A percentile compares a stretch with the other conserved stretches of the same genome.
Evolutionary conservation across 2,113 vertebrate species (phyloP).

Genomic region (Tachuris rubrigastra): DNA sequence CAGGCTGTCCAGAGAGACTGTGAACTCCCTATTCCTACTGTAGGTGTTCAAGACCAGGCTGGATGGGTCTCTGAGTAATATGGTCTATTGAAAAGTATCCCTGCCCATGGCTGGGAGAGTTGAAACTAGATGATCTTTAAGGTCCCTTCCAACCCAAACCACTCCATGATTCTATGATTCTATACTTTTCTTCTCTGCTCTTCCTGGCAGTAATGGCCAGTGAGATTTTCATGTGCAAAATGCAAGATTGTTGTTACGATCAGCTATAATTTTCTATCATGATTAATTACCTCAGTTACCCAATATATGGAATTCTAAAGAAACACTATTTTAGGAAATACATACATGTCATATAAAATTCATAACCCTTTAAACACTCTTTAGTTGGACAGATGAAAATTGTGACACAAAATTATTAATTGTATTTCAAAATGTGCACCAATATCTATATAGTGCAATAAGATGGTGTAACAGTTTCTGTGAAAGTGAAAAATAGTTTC

Average conservation of each 20-base stretch:
- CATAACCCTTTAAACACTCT: background rate
- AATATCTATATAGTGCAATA: background rate
- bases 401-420: background rate
- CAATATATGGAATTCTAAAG: background rate
- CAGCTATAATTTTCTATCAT: background rate
- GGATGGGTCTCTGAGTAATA: background rate
- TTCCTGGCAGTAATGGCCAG: background rate
- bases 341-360: background rate
- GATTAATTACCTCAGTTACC: background rate
- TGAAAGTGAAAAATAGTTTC: slow-evolving; percentile 2
- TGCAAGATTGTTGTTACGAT: background rate
- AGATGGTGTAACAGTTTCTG: background rate
- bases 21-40: background rate
- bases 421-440: background rate
- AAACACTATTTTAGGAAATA: background rate
- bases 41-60: background rate
- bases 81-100: background rate
- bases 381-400: background rate
- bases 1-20: background rate
- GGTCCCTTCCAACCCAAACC: background rate
- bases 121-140: background rate
- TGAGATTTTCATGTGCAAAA: background rate
- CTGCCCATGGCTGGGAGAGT: fast-evolving
- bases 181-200: background rate
- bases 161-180: background rate